phyloP scores from a whole-genome alignment of 2,113 vertebrate species.

The Dendrocopos noguchii region DNA sequence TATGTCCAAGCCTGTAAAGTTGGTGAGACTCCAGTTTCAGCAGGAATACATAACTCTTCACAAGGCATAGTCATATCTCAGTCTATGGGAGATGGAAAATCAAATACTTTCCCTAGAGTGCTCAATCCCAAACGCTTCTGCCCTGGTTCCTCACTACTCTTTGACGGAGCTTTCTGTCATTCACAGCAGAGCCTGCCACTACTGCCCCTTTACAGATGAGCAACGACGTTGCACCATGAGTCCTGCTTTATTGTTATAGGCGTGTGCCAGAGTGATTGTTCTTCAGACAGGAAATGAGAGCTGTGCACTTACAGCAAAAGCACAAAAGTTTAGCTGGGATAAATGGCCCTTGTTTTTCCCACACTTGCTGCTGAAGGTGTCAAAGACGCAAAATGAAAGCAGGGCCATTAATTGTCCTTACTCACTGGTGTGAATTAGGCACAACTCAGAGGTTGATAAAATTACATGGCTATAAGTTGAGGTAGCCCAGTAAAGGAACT shows the following conservation, averaged over 20 bases:
- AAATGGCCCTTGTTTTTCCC: background rate
- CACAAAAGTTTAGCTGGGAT: background rate
- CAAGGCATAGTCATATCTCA: background rate
- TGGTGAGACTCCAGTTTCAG: background rate
- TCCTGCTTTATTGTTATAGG: background rate
- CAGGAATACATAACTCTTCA: fast-evolving
- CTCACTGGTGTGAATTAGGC: background rate
- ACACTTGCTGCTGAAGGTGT: background rate
- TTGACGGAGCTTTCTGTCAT: background rate
- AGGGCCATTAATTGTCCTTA: background rate
- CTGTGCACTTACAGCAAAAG: background rate
- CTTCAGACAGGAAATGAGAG: background rate
- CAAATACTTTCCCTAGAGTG: fast-evolving
- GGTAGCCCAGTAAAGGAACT: background rate
- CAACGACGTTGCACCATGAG: fast-evolving
- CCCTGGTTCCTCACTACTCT: background rate
- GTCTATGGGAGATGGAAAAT: background rate
- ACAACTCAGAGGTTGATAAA: background rate
- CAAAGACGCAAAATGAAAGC: background rate
- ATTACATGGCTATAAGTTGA: background rate
- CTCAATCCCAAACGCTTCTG: background rate
- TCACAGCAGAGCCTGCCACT: background rate
- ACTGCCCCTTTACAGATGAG: background rate
- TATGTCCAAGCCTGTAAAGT: background rate
- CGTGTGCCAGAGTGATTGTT: background rate